A percentile compares a stretch with the other conserved stretches of the same genome.
Conservation (phyloP, 2,797 vertebrate genomes). For the Aldrovandia affinis region DNA sequence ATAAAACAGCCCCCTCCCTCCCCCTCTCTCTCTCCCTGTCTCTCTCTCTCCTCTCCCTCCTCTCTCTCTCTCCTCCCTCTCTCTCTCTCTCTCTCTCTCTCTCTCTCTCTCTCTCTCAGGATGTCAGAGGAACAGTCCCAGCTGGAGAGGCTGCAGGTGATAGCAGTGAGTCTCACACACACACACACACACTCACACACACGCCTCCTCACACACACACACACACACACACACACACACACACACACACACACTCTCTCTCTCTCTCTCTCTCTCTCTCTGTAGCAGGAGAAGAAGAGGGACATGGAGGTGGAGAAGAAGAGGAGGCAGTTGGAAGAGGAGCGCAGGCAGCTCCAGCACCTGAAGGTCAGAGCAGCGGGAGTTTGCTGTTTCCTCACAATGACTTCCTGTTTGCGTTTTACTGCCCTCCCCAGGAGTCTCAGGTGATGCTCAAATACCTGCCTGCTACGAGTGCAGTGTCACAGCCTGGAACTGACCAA, state of each 20-base stretch:
- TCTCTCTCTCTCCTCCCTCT: neutral
- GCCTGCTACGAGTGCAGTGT: too few relatives aligned
- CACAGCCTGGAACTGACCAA: too few relatives aligned
- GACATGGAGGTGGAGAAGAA: conserved; percentile 93
- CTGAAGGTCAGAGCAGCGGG: conserved; percentile 79
- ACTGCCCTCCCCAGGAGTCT: too few relatives aligned
- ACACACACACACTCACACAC: neutral
- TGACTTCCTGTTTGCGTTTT: too few relatives aligned
- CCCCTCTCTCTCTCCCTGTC: too few relatives aligned
- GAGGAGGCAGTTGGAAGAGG: conserved; percentile 91
- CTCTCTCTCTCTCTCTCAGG: conserved; percentile 66
- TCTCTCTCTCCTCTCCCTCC: neutral
- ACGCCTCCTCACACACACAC: too few relatives aligned
- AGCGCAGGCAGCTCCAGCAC: conserved; percentile 90
- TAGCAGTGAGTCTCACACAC: conserved; percentile 81
- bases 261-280: conserved; percentile 28
- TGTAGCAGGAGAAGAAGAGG: conserved; percentile 92
- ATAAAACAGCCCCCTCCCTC: neutral
- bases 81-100: neutral
- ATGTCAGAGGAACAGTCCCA: conserved; percentile 83
- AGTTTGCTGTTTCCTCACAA: neutral
- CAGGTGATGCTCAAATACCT: too few relatives aligned
- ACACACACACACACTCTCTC: conserved; percentile 43
- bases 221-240: neutral
- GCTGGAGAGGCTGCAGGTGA: conserved; percentile 92